Conservation (phyloP, 2,888 invertebrate species). For the Neoitamus cyanurus region DNA sequence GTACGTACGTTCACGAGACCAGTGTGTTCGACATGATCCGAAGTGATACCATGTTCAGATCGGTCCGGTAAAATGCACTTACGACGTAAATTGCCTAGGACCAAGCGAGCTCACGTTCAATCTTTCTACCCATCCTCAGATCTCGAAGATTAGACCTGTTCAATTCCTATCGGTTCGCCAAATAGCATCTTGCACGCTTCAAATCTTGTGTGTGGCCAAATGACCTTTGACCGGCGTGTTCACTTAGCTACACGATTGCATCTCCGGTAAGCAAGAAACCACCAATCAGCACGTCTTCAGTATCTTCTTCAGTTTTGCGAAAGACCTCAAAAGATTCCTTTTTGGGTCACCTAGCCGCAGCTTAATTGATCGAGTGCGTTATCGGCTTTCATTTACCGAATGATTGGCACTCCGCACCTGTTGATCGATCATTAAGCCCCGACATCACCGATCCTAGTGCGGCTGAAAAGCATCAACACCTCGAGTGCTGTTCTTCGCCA, state of each 20-base stretch:
- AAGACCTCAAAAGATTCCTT: constrained; percentile 31
- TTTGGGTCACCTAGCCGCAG: constrained; percentile 26
- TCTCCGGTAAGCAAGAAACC: not conserved
- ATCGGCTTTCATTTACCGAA: not conserved
- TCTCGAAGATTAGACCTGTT: constrained; percentile 29
- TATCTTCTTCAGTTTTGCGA: constrained; percentile 20
- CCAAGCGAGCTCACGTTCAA: constrained; percentile 27
- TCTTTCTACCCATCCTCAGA: constrained; percentile 1
- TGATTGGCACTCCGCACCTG: constrained; percentile 41
- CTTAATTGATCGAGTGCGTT: constrained; percentile 43
- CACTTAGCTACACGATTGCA: constrained; percentile 26
- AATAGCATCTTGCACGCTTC: constrained; percentile 41
- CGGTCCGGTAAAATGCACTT: constrained; percentile 27
- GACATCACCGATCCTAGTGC: not conserved
- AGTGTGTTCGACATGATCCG: not conserved
- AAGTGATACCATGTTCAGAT: not conserved
- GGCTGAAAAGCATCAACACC: not conserved
- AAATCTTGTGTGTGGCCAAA: constrained; percentile 43
- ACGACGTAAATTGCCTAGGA: constrained; percentile 29
- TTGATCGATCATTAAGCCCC: constrained; percentile 30
- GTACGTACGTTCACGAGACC: not conserved
- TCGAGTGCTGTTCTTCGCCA: not conserved
- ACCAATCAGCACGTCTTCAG: constrained; percentile 32
- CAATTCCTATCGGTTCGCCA: constrained; percentile 38
- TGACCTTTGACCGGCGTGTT: constrained; percentile 28